phyloP scores from a whole-genome alignment of 2,888 invertebrate genomes.

The Lypha dubia region DNA sequence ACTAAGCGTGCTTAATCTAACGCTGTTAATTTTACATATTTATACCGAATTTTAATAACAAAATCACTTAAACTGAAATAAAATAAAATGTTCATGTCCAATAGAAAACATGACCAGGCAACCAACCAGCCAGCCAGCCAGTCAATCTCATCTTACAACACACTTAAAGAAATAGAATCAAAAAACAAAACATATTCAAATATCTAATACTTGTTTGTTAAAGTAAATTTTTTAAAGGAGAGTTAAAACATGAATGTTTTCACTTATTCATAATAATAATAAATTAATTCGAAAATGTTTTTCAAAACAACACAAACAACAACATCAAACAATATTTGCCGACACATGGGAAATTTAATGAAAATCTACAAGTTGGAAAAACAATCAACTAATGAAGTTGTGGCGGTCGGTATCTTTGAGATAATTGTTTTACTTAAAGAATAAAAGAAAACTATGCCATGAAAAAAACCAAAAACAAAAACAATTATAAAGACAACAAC shows the following conservation, averaged over 20 bases:
- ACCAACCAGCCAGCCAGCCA: background rate
- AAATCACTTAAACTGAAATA: constrained; percentile 27
- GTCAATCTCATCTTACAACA: constrained; percentile 56
- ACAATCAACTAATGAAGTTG: constrained; percentile 39
- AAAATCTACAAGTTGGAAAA: constrained; percentile 52
- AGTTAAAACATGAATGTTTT: constrained; percentile 64
- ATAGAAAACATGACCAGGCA: constrained; percentile 16
- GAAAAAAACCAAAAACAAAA: constrained; percentile 26
- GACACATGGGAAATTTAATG: constrained; percentile 63
- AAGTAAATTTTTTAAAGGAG: constrained; percentile 57
- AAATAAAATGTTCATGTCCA: constrained; percentile 4
- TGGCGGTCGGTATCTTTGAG: constrained; percentile 69
- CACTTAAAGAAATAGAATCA: constrained; percentile 39
- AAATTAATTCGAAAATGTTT: constrained; percentile 47
- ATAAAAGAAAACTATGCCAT: constrained; percentile 40
- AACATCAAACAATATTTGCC: constrained; percentile 63
- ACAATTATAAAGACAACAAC: background rate
- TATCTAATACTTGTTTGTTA: constrained; percentile 35
- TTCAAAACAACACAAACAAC: constrained; percentile 34
- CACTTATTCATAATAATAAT: constrained; percentile 55
- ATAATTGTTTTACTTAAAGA: constrained; percentile 62
- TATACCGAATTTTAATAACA: constrained; percentile 18
- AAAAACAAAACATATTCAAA: background rate
- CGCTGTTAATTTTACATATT: constrained; percentile 51
- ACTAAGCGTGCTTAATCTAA: constrained; percentile 16